Evolutionary conservation across 2,797 vertebrate species (phyloP).

Genomic region (Phrynocephalus guinanensis): DNA sequence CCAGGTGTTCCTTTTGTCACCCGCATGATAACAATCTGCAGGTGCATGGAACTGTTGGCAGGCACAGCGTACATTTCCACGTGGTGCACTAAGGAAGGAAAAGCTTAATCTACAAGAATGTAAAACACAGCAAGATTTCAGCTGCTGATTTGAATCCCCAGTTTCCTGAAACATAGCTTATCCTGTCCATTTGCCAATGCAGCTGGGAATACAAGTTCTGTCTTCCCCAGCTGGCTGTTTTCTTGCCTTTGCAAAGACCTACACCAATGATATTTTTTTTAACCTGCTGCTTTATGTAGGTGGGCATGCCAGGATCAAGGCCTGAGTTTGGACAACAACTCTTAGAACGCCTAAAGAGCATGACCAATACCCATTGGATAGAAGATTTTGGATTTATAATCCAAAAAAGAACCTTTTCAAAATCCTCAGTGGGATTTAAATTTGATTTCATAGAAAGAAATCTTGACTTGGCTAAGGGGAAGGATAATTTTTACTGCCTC

Average conservation of each 20-base stretch:
- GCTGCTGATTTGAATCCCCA: constrained; percentile 37
- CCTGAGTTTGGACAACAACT: no score
- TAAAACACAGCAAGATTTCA: constrained; percentile 50
- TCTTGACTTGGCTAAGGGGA: background rate
- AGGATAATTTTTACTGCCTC: background rate
- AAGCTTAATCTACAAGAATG: constrained; percentile 41
- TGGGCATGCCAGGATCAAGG: background rate
- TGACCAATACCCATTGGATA: no score
- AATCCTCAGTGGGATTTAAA: background rate
- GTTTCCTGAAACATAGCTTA: constrained; percentile 37
- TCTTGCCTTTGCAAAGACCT: background rate
- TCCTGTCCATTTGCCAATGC: constrained; percentile 41
- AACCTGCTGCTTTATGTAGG: background rate
- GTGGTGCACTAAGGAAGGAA: constrained; percentile 32
- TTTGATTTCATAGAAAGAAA: constrained; percentile 7
- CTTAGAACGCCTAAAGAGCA: no score
- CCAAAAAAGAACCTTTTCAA: no score
- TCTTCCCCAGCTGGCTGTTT: constrained; percentile 10
- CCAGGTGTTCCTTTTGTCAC: constrained; percentile 49
- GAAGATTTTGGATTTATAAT: no score
- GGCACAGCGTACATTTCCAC: constrained; percentile 12
- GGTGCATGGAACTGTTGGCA: constrained; percentile 36
- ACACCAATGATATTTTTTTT: background rate
- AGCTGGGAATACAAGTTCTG: constrained; percentile 30
- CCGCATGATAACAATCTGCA: constrained; percentile 46